A percentile compares a stretch with the other conserved stretches of the same genome.
Evolutionary conservation across 53 echinoderm and acorn worm genomes (phyloP).

Genomic region (Antedon mediterranea): DNA sequence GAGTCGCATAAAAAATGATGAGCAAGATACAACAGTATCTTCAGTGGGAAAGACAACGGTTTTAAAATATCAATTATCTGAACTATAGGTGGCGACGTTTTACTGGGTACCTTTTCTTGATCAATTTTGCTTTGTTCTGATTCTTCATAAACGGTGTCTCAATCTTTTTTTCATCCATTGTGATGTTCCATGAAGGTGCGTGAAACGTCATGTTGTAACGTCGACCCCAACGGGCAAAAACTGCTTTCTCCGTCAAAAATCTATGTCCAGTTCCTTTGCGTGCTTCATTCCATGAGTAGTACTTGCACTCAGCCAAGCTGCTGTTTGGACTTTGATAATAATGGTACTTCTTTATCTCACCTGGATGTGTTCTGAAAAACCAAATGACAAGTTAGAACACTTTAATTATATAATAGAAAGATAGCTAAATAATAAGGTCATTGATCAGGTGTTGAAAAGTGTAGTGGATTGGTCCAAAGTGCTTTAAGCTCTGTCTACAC

Average conservation of each 20-base stretch:
- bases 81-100: no score
- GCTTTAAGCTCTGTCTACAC: no score
- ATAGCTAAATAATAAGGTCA: no score
- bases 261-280: constrained; percentile 19
- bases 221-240: constrained; percentile 29
- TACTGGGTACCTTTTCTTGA: no score
- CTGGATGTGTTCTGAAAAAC: background rate
- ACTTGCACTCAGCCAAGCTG: constrained; percentile 24
- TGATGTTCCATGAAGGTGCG: constrained; percentile 24
- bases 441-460: no score
- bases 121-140: background rate
- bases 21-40: no score
- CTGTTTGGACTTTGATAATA: background rate
- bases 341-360: background rate
- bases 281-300: constrained; percentile 24
- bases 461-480: no score
- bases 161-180: background rate
- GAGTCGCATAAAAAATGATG: no score
- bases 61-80: no score
- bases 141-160: background rate
- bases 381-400: no score
- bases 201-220: constrained; percentile 28
- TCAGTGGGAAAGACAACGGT: no score
- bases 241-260: constrained; percentile 27
- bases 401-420: background rate